phyloP scores from a whole-genome alignment of 2,797 vertebrate species.

The Alca torda region DNA sequence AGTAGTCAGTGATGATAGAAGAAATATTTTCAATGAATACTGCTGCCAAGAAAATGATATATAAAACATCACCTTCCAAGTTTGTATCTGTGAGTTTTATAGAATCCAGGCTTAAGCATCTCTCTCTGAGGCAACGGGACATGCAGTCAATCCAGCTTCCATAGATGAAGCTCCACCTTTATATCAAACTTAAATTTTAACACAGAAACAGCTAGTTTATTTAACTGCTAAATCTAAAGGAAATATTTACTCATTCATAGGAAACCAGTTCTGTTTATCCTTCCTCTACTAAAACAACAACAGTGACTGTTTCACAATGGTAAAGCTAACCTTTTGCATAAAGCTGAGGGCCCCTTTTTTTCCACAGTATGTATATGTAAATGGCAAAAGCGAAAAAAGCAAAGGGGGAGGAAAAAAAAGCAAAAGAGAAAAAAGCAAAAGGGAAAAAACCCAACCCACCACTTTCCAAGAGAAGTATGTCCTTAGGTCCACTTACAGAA shows the following conservation, averaged over 20 bases:
- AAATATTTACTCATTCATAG: background rate
- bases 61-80: background rate
- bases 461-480: background rate
- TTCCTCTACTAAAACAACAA: background rate
- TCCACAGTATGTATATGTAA: background rate
- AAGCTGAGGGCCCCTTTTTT: background rate
- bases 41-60: slow-evolving; percentile 10
- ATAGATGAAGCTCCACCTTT: background rate
- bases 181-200: background rate
- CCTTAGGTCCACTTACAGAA: background rate
- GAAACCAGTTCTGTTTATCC: background rate
- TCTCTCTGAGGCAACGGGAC: background rate
- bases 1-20: background rate
- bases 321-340: background rate
- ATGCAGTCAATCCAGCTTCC: background rate
- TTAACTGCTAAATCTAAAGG: background rate
- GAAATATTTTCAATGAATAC: slow-evolving; percentile 23
- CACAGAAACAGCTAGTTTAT: background rate
- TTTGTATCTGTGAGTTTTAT: background rate
- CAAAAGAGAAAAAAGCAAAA: background rate
- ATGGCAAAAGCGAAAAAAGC: background rate
- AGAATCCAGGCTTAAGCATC: background rate
- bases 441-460: background rate
- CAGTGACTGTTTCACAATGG: background rate
- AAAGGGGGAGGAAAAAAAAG: background rate